Evolutionary conservation across 2,888 invertebrate species (phyloP).

Genomic region (Altica lythri): DNA sequence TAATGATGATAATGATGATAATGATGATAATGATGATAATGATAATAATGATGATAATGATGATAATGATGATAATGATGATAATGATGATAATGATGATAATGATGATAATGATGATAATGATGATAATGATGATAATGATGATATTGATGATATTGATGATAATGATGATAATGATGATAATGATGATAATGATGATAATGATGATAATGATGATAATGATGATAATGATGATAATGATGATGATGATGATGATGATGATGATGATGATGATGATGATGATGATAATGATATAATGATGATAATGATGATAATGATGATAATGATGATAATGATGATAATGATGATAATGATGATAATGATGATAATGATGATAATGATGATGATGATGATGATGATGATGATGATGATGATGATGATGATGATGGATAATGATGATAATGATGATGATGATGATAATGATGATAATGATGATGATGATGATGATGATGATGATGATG

Average conservation of each 20-base stretch:
- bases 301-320: background rate
- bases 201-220: slow-evolving; percentile 4
- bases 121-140: slow-evolving; percentile 3
- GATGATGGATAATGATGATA: background rate
- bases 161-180: slow-evolving; percentile 3
- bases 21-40: slow-evolving; percentile 2
- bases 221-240: slow-evolving; percentile 3
- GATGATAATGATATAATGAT: slow-evolving; percentile 7
- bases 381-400: background rate
- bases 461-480: background rate
- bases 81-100: slow-evolving; percentile 4
- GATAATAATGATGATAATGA: slow-evolving; percentile 3
- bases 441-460: background rate
- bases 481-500: background rate
- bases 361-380: background rate
- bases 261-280: slow-evolving; percentile 5
- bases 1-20: background rate
- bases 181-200: slow-evolving; percentile 2
- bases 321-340: background rate
- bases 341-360: background rate
- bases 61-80: slow-evolving; percentile 1
- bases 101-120: slow-evolving; percentile 1
- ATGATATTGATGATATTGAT: slow-evolving; percentile 1
- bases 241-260: slow-evolving; percentile 4
- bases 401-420: background rate